A percentile compares a stretch with the other conserved stretches of the same genome.
Conservation (phyloP, 2,888 invertebrate species). For the Ferdinandea cuprea region DNA sequence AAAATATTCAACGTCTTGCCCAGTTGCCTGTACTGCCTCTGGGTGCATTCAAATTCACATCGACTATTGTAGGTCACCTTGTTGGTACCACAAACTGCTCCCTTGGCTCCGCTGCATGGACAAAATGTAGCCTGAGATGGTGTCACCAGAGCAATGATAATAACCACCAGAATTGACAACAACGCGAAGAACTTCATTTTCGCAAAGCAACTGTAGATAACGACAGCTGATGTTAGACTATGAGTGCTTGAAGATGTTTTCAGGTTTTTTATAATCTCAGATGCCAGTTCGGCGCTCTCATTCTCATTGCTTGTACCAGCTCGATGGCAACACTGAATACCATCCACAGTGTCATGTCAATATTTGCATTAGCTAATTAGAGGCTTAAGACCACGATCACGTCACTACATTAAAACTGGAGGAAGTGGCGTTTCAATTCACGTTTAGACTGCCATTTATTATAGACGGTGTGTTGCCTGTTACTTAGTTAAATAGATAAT, state of each 20-base stretch:
- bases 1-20: constrained; percentile 77
- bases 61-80: constrained; percentile 96
- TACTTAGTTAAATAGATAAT: constrained; percentile 40
- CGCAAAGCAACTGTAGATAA: constrained; percentile 27
- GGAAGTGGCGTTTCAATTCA: constrained; percentile 50
- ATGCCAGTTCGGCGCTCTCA: background rate
- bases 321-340: constrained; percentile 18
- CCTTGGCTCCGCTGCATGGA: constrained; percentile 89
- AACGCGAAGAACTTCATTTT: constrained; percentile 78
- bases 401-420: constrained; percentile 43
- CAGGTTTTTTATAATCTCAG: constrained; percentile 18
- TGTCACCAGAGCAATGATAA: constrained; percentile 69
- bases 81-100: constrained; percentile 95
- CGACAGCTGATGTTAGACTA: constrained; percentile 54
- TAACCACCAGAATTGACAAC: constrained; percentile 70
- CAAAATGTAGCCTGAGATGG: constrained; percentile 84
- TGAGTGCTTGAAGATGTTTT: background rate
- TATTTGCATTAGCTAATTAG: constrained; percentile 73
- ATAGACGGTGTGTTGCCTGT: background rate
- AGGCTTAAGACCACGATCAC: constrained; percentile 16
- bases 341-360: constrained; percentile 16
- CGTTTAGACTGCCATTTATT: constrained; percentile 17
- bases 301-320: too few species aligned
- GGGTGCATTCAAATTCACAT: constrained; percentile 96
- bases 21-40: constrained; percentile 78